Evolutionary conservation across 2,797 vertebrate species (phyloP), one percentile per base, ranked within the genome.

Genomic region (Brotula barbata): DNA sequence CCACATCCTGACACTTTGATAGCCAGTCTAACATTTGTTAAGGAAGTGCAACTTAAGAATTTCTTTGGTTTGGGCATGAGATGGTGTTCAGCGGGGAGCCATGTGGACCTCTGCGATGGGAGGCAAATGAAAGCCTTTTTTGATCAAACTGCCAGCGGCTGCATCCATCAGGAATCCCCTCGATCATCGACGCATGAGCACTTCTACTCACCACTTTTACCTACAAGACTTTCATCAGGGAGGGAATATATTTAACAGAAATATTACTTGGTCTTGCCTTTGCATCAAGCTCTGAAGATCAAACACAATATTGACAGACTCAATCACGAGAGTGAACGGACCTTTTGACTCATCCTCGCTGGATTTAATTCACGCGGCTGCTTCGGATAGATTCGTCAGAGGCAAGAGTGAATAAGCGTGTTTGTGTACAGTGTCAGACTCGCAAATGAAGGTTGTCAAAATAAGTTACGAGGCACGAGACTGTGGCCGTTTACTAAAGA

Each of bases 401-500:
- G 28, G 39, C 28, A 3, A 47, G 43, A 61, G 68, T 63, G 49
- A 71, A 62, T 37, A 0, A 56, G 50, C 2, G 31, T 62, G 61
- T 78, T 67, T 73, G 51, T 57, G 36, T 36, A 31, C 3, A 33
- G 53, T 68, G 76, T 70, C 74, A 69, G 65, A 75, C 64, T 67
- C 46, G 68, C 74, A 81, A 85, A 82, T 69, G 43, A 71, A 51
- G 41, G 47, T 41, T 76, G 77, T 84, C 71, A 73, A 74, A 84
- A 75, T 66, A 79, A 79, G 63, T 60, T 68, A 58, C 37, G 68
- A 73, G 46, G 49, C 71, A 58, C 10, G 54, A 70, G 57, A 67
- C 49, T 2, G 11, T 71, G 71, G 73, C 63, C 67, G 77, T 64
- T 78, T 52, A 58, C 68, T 60, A 57, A 71, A 72, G 52, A 66